These are phyloP conservation scores for Scaeva pyrastri DNA, from an alignment of 2,888 invertebrate genomes.

Conservation along the genomic window DNA sequence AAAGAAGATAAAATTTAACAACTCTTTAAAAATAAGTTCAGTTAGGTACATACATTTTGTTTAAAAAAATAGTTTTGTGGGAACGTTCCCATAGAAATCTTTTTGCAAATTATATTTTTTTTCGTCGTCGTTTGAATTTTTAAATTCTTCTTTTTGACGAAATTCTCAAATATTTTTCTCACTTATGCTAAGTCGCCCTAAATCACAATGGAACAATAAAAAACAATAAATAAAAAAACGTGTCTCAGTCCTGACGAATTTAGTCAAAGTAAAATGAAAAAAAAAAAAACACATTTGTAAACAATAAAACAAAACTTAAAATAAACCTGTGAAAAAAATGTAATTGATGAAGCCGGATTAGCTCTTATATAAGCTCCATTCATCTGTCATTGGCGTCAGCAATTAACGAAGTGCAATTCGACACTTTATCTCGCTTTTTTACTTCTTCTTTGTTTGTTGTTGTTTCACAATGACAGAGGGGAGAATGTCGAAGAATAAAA, in stretches of 20 bases:
- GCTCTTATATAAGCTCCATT: slow-evolving; percentile 16
- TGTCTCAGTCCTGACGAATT: slow-evolving; percentile 4
- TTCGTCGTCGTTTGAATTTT: too few species aligned
- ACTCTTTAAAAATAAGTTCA: too few species aligned
- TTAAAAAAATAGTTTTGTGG: too few species aligned
- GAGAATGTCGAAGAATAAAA: background rate
- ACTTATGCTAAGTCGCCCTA: too few species aligned
- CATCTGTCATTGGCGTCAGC: slow-evolving; percentile 48
- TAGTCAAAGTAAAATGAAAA: background rate
- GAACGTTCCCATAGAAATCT: too few species aligned
- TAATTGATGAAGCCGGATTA: slow-evolving; percentile 10
- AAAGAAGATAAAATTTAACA: too few species aligned
- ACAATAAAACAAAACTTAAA: slow-evolving; percentile 33
- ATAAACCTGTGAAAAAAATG: slow-evolving; percentile 18
- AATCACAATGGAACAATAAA: background rate
- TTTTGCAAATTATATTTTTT: background rate
- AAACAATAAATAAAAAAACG: slow-evolving; percentile 10
- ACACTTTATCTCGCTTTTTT: slow-evolving; percentile 16
- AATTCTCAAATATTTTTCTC: too few species aligned
- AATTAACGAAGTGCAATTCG: slow-evolving; percentile 69
- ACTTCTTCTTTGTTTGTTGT: too few species aligned
- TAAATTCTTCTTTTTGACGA: too few species aligned
- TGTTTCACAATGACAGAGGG: too few species aligned
- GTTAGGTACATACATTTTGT: too few species aligned
- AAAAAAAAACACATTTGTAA: background rate